Conservation (phyloP, 2,888 invertebrate genomes). For the Meiosimyza platycephala region DNA sequence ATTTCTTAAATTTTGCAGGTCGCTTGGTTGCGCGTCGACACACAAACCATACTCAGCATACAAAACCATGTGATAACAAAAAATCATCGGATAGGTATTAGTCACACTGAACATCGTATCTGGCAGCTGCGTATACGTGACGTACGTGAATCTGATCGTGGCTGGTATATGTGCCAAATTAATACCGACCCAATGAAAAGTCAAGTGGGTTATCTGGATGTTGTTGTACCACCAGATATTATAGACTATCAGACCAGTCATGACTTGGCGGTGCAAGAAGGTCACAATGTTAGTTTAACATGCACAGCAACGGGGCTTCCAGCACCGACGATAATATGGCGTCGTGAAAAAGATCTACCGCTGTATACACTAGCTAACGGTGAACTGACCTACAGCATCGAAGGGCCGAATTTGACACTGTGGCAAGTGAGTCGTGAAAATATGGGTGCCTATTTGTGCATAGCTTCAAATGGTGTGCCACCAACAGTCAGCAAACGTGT, state of each 20-base stretch:
- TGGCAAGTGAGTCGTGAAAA: constrained; percentile 59
- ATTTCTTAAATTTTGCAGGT: constrained; percentile 71
- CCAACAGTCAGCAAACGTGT: constrained; percentile 67
- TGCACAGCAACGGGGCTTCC: constrained; percentile 92
- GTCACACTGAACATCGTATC: constrained; percentile 85
- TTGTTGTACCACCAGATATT: constrained; percentile 89
- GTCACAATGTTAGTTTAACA: constrained; percentile 84
- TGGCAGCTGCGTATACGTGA: constrained; percentile 90
- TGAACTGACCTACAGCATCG: constrained; percentile 59
- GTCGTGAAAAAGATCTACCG: constrained; percentile 80
- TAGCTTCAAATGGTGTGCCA: constrained; percentile 66
- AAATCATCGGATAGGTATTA: constrained; percentile 86
- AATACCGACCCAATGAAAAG: constrained; percentile 95
- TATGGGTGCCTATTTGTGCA: constrained; percentile 66
- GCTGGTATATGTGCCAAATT: constrained; percentile 95
- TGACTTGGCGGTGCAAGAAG: constrained; percentile 87
- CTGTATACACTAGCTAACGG: constrained; percentile 61
- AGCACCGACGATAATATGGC: constrained; percentile 87
- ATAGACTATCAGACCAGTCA: constrained; percentile 87
- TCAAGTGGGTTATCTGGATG: constrained; percentile 86
- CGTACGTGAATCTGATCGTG: constrained; percentile 82
- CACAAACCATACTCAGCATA: constrained; percentile 90
- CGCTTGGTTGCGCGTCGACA: constrained; percentile 90
- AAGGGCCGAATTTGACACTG: constrained; percentile 62
- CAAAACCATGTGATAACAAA: constrained; percentile 91